These are phyloP conservation scores for Philopotamus ludificatus DNA, from an alignment of 1,140 invertebrate species.

Conservation along the genomic window DNA sequence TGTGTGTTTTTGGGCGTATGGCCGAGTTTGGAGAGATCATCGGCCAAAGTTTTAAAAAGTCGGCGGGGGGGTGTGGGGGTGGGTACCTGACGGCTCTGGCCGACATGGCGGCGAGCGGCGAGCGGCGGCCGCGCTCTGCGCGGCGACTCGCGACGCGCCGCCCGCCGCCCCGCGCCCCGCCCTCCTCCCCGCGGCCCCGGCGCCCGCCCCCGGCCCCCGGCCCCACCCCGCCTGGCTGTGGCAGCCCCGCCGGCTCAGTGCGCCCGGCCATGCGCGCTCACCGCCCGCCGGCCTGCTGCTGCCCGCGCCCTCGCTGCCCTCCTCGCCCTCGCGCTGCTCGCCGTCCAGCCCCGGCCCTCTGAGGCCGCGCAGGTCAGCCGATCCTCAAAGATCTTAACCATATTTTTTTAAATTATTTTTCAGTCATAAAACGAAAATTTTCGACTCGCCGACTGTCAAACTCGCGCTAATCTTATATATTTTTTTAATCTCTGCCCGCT, in stretches of 20 bases:
- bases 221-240: slow-evolving; percentile 38
- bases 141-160: neutral
- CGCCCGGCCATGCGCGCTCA: slow-evolving; percentile 38
- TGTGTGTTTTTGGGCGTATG: no score
- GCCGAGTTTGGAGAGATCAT: no score
- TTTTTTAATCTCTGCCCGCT: no score
- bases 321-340: neutral
- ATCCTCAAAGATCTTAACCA: no score
- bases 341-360: neutral
- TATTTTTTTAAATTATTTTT: no score
- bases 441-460: no score
- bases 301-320: slow-evolving; percentile 18
- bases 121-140: slow-evolving; percentile 13
- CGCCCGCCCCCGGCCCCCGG: slow-evolving; percentile 26
- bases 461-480: no score
- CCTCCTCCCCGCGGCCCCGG: slow-evolving; percentile 25
- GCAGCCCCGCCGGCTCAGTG: slow-evolving; percentile 27
- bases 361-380: neutral
- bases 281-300: slow-evolving; percentile 22
- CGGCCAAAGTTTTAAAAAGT: no score
- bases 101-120: slow-evolving; percentile 30
- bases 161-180: slow-evolving; percentile 41
- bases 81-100: slow-evolving; percentile 50
- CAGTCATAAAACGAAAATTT: no score
- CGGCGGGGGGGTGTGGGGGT: slow-evolving; percentile 48